Percentiles rank a stretch among this genome's conserved stretches.
Evolutionary conservation across 2,797 vertebrate species (phyloP).

Genomic region (Neosilurus hyrtlii): DNA sequence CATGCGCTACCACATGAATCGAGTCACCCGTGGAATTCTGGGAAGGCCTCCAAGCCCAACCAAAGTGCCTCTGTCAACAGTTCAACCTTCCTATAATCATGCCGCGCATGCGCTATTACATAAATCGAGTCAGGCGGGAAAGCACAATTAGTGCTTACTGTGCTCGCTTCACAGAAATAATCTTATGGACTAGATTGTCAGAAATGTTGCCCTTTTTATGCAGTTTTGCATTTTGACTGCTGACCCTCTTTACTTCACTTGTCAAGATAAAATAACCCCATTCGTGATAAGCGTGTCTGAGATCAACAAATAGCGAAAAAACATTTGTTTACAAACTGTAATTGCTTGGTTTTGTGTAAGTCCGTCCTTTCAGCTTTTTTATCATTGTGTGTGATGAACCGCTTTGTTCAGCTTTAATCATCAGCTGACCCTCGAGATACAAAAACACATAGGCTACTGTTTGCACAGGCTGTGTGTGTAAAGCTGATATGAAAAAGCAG

Average conservation of each 20-base stretch:
- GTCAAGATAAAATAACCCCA: background rate
- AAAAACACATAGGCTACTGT: constrained; percentile 92
- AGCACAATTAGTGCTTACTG: no score
- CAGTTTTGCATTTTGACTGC: background rate
- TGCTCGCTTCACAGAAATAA: no score
- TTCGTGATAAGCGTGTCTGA: background rate
- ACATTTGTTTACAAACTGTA: constrained; percentile 71
- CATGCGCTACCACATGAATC: no score
- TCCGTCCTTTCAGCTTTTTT: constrained; percentile 59
- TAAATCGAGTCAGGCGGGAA: no score
- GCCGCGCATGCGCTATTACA: no score
- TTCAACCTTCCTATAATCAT: no score
- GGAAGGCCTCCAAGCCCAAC: no score
- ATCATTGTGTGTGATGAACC: constrained; percentile 62
- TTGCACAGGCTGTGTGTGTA: constrained; percentile 81
- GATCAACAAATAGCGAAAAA: background rate
- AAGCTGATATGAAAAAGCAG: constrained; percentile 89
- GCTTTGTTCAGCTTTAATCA: constrained; percentile 84
- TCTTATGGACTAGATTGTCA: background rate
- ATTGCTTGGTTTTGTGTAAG: constrained; percentile 72
- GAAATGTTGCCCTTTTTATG: background rate
- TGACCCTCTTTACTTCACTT: constrained; percentile 8
- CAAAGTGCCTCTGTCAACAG: no score
- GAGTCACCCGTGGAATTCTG: no score
- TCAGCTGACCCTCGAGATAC: constrained; percentile 89